Evolutionary conservation across 2,113 vertebrate genomes (phyloP), one percentile per base, ranked within the genome.

Genomic region (Piprites chloris): DNA sequence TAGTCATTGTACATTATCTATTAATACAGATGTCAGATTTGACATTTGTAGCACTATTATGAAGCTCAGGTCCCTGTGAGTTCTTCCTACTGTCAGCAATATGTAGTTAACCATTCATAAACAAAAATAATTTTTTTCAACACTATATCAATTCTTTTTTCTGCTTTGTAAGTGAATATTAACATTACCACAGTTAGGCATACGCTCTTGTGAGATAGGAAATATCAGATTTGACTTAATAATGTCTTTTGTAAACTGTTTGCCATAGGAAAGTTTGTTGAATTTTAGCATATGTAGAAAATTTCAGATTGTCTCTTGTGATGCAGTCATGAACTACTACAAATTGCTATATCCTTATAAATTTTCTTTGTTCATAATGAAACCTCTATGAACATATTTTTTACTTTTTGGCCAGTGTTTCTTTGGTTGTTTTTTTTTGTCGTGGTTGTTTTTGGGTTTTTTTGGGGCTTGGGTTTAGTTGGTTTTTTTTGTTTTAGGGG

Each of bases 401-500:
- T 39, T 61, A 20, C 12, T 7, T 71, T 33, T 28, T 49, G 14
- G 2, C 2, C 12, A 37, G 4, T 32, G 12, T 3, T 62, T 3
- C 1, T 42, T 55, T 37, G 27, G 3, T 2, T 37, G 27, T 2
- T 2, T 3, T 9, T 33, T 61, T 26, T 22, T 30, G 22, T 42
- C 2, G 8, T 27, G 35, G 10, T 10, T 28, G 59, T 8, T 39
- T 19, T 62, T 7, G 5, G 26, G 33, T 17, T 24, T 4, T 4
- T 61, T 58, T 58, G 21, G 14, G 35, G 14, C 24, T n/a, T 22
- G 22, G 22, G 13, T 58, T 58, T 58, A 16, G 52, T 30, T 53
- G 30, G 13, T 55, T 55, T 58, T 22, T 58, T n/a, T 58, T 58
- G 20, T n/a, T n/a, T n/a, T n/a, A 21, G 55, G 33, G 33, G 4